phyloP scores from a whole-genome alignment of 2,113 vertebrate species.

The Megaleporinus macrocephalus region DNA sequence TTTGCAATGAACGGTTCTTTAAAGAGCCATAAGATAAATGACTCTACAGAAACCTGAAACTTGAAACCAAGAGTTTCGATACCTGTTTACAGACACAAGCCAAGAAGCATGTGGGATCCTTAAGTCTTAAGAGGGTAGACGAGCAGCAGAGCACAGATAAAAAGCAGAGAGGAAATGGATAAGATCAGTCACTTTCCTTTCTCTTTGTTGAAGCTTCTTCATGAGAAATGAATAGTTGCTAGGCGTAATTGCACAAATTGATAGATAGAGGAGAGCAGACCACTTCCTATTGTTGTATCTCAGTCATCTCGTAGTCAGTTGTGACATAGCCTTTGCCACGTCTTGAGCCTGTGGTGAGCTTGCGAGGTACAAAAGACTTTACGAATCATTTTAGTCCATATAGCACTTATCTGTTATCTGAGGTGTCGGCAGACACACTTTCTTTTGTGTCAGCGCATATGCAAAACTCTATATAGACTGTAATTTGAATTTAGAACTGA shows the following conservation, averaged over 20 bases:
- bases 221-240: not conserved
- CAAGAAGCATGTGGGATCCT: not conserved
- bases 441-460: not conserved
- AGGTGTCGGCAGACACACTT: not conserved
- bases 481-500: not conserved
- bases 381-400: not conserved
- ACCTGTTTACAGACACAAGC: not conserved
- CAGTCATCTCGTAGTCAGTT: not conserved
- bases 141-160: no score
- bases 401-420: not conserved
- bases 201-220: not conserved
- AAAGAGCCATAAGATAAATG: no score
- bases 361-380: not conserved
- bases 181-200: not conserved
- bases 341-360: not conserved
- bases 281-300: conserved; percentile 12
- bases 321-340: not conserved
- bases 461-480: not conserved
- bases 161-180: not conserved
- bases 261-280: not conserved
- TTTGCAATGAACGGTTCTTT: no score
- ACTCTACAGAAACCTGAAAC: not conserved
- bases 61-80: no score
- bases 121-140: no score
- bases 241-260: not conserved